Percentiles rank a stretch among this genome's conserved stretches.
Evolutionary conservation across 1,140 invertebrate genomes (phyloP).

Genomic region (Drosophila persimilis): DNA sequence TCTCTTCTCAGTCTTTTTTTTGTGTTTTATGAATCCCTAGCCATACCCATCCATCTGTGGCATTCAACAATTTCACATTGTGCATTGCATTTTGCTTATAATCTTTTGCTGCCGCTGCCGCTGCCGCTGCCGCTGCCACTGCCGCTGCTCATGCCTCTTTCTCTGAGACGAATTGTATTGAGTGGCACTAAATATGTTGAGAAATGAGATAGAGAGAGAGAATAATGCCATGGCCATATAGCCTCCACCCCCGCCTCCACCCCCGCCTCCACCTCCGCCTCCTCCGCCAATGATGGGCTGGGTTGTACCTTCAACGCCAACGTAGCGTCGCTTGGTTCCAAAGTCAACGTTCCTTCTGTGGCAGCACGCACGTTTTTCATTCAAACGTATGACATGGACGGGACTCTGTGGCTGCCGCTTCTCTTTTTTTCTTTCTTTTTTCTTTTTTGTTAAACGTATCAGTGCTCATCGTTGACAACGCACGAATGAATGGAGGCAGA

Average conservation of each 20-base stretch:
- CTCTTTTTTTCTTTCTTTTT: conserved; percentile 47
- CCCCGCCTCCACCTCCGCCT: neutral
- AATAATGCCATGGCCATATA: conserved; percentile 54
- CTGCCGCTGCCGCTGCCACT: conserved; percentile 16
- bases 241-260: conserved; percentile 21
- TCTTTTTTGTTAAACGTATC: conserved; percentile 63
- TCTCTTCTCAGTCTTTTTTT: conserved; percentile 17
- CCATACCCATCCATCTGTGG: conserved; percentile 53
- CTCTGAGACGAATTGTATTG: conserved; percentile 74
- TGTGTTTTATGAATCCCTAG: conserved; percentile 57
- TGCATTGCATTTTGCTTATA: conserved; percentile 79
- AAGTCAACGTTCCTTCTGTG: conserved; percentile 82
- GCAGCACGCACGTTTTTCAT: conserved; percentile 82
- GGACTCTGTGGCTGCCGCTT: conserved; percentile 52
- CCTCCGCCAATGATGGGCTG: neutral
- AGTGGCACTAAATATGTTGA: conserved; percentile 80
- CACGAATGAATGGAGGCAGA: conserved; percentile 75
- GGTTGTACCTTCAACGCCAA: conserved; percentile 35
- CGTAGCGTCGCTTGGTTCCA: conserved; percentile 31
- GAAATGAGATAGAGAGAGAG: conserved; percentile 63
- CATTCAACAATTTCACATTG: conserved; percentile 60
- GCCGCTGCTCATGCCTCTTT: conserved; percentile 10
- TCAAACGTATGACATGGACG: conserved; percentile 70
- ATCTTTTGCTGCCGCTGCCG: conserved; percentile 43
- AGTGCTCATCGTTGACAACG: conserved; percentile 78